Conservation (phyloP, 1,140 invertebrate genomes). For the Drosophila lacertosa region DNA sequence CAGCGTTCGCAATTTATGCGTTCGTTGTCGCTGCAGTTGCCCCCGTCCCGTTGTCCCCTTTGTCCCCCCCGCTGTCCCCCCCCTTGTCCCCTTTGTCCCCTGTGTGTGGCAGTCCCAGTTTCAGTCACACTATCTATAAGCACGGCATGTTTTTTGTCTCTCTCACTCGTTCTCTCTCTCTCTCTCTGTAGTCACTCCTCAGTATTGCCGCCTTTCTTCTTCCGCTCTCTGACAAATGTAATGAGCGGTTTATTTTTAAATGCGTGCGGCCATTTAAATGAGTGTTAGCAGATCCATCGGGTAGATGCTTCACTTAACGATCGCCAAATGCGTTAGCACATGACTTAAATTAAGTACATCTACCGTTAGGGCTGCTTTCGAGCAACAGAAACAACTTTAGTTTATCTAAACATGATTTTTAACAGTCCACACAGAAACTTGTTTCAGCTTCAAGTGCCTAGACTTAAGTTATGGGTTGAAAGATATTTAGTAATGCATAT, state of each 20-base stretch:
- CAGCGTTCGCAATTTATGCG: conserved; percentile 70
- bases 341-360: not conserved
- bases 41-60: not conserved
- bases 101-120: not conserved
- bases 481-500: too few relatives aligned
- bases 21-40: conserved; percentile 59
- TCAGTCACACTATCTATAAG: conserved; percentile 39
- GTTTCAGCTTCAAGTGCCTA: not conserved
- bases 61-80: not conserved
- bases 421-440: too few relatives aligned
- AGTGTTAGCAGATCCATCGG: conserved; percentile 32
- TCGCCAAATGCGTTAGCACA: conserved; percentile 6
- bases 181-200: conserved; percentile 1
- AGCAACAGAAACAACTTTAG: not conserved
- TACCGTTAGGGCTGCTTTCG: too few relatives aligned
- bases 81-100: too few relatives aligned
- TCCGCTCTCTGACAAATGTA: conserved; percentile 32
- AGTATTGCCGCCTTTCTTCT: conserved; percentile 3
- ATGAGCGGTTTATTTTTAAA: conserved; percentile 49
- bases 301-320: conserved; percentile 8
- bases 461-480: not conserved
- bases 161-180: not conserved
- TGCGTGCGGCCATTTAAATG: conserved; percentile 42
- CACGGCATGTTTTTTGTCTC: conserved; percentile 17
- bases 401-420: too few relatives aligned